Evolutionary conservation across 2,797 vertebrate species (phyloP).

Genomic region (Lerista edwardsae): DNA sequence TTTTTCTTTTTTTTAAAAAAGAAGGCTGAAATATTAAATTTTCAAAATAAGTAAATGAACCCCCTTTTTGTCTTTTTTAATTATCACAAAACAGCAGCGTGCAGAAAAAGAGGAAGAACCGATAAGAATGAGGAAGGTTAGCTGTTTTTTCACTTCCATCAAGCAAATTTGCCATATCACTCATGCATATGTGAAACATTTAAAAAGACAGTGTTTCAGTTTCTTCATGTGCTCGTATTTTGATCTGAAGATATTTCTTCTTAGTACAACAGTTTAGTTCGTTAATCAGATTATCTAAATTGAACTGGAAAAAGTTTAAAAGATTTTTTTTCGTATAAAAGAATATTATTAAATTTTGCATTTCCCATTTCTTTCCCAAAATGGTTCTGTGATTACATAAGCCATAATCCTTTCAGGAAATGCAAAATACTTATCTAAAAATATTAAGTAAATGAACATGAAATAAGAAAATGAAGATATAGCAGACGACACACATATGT

Average conservation of each 20-base stretch:
- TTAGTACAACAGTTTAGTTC: not conserved
- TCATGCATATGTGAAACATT: constrained; percentile 64
- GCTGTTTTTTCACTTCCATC: constrained; percentile 74
- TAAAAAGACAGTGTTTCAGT: constrained; percentile 77
- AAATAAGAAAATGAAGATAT: not conserved
- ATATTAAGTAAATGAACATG: not conserved
- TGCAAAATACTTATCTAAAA: not conserved
- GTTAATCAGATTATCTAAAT: not conserved
- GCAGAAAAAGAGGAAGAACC: constrained; percentile 87
- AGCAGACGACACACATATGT: not conserved
- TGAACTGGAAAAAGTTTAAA: not conserved
- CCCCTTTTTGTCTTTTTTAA: constrained; percentile 67
- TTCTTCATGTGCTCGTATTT: constrained; percentile 64
- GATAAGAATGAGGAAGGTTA: constrained; percentile 97
- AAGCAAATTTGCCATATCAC: constrained; percentile 59
- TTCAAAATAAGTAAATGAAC: constrained; percentile 64
- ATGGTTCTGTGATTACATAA: not conserved
- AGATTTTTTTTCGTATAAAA: not conserved
- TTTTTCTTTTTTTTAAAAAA: constrained; percentile 25
- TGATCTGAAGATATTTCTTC: not conserved
- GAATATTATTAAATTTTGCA: not conserved
- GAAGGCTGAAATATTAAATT: constrained; percentile 49
- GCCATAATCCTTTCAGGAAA: constrained; percentile 1
- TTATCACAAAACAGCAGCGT: constrained; percentile 82
- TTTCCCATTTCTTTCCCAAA: not conserved